Percentiles rank a stretch among this genome's conserved stretches.
phyloP scores from a whole-genome alignment of 2,888 invertebrate species.

The Drosophila putrida region DNA sequence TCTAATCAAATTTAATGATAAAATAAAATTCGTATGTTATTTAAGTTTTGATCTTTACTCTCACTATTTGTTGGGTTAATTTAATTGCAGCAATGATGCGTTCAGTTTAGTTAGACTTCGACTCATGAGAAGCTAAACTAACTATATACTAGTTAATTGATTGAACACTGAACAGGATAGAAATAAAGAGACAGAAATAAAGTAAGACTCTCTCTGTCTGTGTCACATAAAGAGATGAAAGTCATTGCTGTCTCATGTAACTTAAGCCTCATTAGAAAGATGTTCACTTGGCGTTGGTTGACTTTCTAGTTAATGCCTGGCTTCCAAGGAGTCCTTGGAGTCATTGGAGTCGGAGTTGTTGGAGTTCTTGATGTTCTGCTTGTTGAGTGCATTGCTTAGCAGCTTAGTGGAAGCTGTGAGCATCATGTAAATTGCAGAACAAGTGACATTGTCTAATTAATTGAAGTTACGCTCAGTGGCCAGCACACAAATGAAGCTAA shows the following conservation, averaged over 20 bases:
- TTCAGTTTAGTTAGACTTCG: constrained; percentile 16
- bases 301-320: neutral
- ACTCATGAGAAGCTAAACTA: constrained; percentile 11
- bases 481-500: constrained; percentile 57
- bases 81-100: constrained; percentile 31
- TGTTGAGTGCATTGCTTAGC: constrained; percentile 27
- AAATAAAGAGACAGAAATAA: neutral
- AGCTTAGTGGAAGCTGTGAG: constrained; percentile 41
- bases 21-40: no score
- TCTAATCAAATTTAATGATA: no score
- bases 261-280: constrained; percentile 47
- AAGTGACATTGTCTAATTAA: constrained; percentile 61
- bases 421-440: constrained; percentile 39
- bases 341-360: neutral
- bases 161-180: neutral
- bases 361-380: constrained; percentile 10
- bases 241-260: neutral
- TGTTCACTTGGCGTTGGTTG: constrained; percentile 20
- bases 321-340: neutral
- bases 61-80: constrained; percentile 19
- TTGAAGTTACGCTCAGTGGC: constrained; percentile 39
- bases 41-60: neutral
- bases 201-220: neutral
- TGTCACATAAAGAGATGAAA: neutral
- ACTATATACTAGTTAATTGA: neutral